Conservation (phyloP, 2,888 invertebrate species). For the Ophonus ardosiacus region DNA sequence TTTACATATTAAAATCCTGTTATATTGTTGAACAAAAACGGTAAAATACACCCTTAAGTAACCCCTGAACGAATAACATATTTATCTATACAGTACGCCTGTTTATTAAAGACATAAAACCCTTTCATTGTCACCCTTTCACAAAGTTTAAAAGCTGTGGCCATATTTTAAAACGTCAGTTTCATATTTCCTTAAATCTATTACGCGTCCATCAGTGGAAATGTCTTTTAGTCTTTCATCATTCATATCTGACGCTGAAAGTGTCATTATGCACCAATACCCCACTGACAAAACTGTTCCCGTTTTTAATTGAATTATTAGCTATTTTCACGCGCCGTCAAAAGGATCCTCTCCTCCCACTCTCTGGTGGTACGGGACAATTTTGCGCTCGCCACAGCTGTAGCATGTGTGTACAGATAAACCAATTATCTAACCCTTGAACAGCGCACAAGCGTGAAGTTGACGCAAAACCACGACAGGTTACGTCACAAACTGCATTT, state of each 20-base stretch:
- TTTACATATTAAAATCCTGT: too few species aligned
- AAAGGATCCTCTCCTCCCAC: conserved; percentile 1
- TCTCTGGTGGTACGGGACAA: conserved; percentile 23
- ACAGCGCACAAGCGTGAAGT: conserved; percentile 44
- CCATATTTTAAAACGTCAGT: conserved; percentile 40
- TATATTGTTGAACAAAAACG: too few species aligned
- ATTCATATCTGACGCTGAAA: conserved; percentile 2
- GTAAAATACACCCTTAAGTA: too few species aligned
- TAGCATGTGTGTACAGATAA: conserved; percentile 67
- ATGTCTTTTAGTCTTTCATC: not conserved
- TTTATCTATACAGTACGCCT: not conserved
- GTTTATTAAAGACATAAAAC: not conserved
- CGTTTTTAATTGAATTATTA: conserved; percentile 31
- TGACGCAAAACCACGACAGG: conserved; percentile 44
- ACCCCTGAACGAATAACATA: too few species aligned
- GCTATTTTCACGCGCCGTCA: conserved; percentile 41
- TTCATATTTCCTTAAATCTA: conserved; percentile 38
- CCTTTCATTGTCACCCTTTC: not conserved
- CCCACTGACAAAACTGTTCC: conserved; percentile 24
- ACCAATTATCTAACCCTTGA: conserved; percentile 72
- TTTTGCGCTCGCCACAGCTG: conserved; percentile 34
- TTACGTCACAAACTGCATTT: conserved; percentile 54
- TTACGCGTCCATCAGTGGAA: conserved; percentile 9
- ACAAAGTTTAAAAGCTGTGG: conserved; percentile 17
- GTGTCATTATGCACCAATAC: conserved; percentile 32